phyloP scores from a whole-genome alignment of 64 coral and sea anemone genomes.

The Acropora tenuis region DNA sequence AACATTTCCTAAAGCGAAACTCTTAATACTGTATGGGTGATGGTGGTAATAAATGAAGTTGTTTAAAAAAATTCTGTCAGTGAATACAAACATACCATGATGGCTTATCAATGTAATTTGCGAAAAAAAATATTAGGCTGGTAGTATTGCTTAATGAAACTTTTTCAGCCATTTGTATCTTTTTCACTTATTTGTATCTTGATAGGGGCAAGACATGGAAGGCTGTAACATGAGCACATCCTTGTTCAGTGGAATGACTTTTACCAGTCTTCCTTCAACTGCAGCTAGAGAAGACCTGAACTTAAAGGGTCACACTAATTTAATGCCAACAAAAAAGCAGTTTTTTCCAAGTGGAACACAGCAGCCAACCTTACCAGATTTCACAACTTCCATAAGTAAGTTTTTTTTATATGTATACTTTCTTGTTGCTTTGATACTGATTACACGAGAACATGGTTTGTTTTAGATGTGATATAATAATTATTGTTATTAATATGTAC shows the following conservation, averaged over 20 bases:
- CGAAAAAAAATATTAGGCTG: not conserved
- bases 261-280: not conserved
- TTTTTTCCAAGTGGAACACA: not conserved
- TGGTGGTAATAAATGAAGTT: too few species aligned
- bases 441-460: too few species aligned
- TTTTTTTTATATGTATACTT: not conserved
- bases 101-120: not conserved
- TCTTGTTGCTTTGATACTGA: too few species aligned
- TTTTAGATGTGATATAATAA: too few species aligned
- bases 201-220: not conserved
- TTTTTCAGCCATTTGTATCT: not conserved
- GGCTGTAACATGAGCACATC: not conserved
- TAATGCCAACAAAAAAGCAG: not conserved
- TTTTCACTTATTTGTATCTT: not conserved
- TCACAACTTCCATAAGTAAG: not conserved
- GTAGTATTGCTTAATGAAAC: not conserved
- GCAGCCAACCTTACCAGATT: not conserved
- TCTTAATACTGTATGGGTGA: too few species aligned
- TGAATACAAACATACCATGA: not conserved
- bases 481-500: not conserved
- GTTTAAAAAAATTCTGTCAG: too few species aligned
- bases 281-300: not conserved
- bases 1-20: too few species aligned
- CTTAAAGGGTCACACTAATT: not conserved
- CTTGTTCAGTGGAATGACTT: slow-evolving; percentile 37